These are phyloP conservation scores for Copidosoma aretas DNA, from an alignment of 2,888 invertebrate genomes.

Conservation along the genomic window DNA sequence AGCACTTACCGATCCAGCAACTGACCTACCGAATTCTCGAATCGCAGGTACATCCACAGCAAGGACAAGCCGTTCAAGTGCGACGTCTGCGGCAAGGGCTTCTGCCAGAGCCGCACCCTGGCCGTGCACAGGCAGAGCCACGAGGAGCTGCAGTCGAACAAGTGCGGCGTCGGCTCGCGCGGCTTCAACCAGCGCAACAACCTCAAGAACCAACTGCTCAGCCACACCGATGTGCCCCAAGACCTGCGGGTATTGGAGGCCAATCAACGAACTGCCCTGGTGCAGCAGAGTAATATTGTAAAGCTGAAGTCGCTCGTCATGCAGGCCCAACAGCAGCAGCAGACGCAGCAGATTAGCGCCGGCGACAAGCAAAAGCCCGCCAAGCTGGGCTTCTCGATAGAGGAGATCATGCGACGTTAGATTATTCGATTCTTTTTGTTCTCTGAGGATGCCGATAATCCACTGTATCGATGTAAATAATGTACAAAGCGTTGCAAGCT, in stretches of 20 bases:
- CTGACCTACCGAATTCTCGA: neutral
- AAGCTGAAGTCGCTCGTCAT: neutral
- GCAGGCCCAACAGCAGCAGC: slow-evolving; percentile 10
- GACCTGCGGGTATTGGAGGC: slow-evolving; percentile 54
- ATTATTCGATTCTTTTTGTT: slow-evolving; percentile 15
- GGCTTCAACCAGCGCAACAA: slow-evolving; percentile 93
- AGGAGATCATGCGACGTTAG: slow-evolving; percentile 87
- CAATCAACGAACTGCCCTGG: neutral
- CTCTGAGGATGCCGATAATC: neutral
- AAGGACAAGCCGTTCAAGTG: slow-evolving; percentile 99
- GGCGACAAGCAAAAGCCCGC: slow-evolving; percentile 46
- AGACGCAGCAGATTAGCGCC: neutral
- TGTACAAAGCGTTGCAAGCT: neutral
- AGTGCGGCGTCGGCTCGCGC: slow-evolving; percentile 86
- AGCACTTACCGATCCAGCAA: neutral
- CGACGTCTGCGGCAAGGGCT: slow-evolving; percentile 95
- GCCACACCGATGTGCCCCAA: slow-evolving; percentile 77
- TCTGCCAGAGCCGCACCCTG: slow-evolving; percentile 95
- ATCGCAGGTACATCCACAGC: slow-evolving; percentile 90
- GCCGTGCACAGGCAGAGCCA: slow-evolving; percentile 95
- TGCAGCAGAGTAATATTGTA: slow-evolving; percentile 15
- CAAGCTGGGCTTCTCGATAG: slow-evolving; percentile 82
- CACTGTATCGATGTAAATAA: slow-evolving; percentile 31
- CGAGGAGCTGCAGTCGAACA: slow-evolving; percentile 91
- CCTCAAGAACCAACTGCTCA: slow-evolving; percentile 87